These are phyloP conservation scores for Tachina fera DNA, from an alignment of 2,888 invertebrate species.

Conservation along the genomic window DNA sequence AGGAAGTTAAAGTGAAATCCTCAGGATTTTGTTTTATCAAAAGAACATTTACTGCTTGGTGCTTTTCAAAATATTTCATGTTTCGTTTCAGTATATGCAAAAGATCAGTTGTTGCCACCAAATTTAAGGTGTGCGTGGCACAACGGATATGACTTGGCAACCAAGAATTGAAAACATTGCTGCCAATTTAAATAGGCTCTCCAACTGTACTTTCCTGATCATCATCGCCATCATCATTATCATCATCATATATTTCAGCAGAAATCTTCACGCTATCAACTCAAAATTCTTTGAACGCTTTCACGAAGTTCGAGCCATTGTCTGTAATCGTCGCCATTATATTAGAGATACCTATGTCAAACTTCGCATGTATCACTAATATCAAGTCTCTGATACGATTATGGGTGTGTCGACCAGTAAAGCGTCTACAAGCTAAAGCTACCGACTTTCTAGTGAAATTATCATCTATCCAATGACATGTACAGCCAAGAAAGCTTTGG, in stretches of 20 bases:
- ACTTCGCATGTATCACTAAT: background rate
- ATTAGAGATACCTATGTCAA: conserved; percentile 1
- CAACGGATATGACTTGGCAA: conserved; percentile 1
- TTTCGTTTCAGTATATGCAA: background rate
- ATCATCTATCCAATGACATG: conserved; percentile 8
- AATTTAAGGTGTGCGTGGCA: background rate
- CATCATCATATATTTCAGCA: background rate
- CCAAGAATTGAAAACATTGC: conserved; percentile 3
- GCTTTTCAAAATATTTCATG: conserved; percentile 1
- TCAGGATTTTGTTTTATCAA: background rate
- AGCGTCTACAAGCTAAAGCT: conserved; percentile 31
- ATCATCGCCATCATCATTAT: conserved; percentile 2
- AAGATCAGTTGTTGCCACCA: background rate
- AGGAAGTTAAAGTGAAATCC: background rate
- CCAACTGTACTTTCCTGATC: background rate
- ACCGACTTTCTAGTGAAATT: conserved; percentile 11
- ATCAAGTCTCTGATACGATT: background rate
- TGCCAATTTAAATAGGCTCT: background rate
- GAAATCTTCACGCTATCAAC: background rate
- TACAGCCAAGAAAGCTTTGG: background rate
- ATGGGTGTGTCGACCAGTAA: conserved; percentile 11
- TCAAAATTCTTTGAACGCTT: background rate
- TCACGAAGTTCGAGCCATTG: conserved; percentile 5
- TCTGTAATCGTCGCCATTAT: background rate
- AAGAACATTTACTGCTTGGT: background rate